Evolutionary conservation across 2,113 vertebrate species (phyloP), one percentile per base, ranked within the genome.

Genomic region (Polypterus senegalus): DNA sequence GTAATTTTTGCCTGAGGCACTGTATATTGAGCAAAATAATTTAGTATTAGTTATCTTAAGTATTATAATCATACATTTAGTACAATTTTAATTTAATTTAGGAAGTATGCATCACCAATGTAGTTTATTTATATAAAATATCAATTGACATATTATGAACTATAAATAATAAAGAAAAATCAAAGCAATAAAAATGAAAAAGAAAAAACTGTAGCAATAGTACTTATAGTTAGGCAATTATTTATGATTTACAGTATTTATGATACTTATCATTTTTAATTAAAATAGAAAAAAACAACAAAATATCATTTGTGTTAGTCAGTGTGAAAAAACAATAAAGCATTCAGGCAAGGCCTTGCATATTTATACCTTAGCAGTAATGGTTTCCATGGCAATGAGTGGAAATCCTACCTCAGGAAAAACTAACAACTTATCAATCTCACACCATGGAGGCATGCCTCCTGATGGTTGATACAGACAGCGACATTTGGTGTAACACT

Each of bases 161-260:
- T 27, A 1, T 27, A 27, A 27, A 27, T 27, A 27, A 27, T 27
- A 27, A 27, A 27, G 1, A 27, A 27, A 27, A 27, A 27, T 27
- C 1, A 27, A 27, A 27, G 27, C 27, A 27, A 27, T 27, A 27
- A 27, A 27, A 27, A 27, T 27, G 27, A 27, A 27, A 27, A 27
- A 27, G 27, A 27, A 27, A 27, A 27, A 27, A 27, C 27, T 27
- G 27, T 27, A 27, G 27, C 27, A 27, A 27, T 27, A 27, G 71
- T 76, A 70, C 68, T 63, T 69, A 63, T 71, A 62, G 59, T 71
- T 75, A 77, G 74, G 78, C 80, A 72, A 76, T 77, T 69, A 77
- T 74, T 74, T 69, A 65, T 72, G 74, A 81, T 83, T 83, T 81
- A n/a, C n/a, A n/a, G n/a, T n/a, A 81, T 79, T 74, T 74, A 77